phyloP scores from a whole-genome alignment of 2,888 invertebrate genomes.

The Biston stratarius region DNA sequence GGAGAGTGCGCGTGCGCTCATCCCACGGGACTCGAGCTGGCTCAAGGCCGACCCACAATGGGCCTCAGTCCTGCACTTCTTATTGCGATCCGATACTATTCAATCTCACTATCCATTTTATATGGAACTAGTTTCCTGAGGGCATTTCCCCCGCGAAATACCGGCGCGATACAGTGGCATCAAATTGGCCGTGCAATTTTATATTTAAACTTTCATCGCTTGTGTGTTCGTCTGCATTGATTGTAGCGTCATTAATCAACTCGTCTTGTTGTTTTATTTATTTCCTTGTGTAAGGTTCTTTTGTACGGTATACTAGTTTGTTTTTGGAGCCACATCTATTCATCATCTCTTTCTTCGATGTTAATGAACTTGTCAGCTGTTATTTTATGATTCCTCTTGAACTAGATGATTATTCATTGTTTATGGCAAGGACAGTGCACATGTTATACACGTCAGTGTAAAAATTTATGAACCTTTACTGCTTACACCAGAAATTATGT shows the following conservation, averaged over 20 bases:
- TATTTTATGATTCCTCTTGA: background rate
- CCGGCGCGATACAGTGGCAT: slow-evolving; percentile 62
- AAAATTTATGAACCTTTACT: too few species aligned
- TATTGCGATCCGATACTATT: slow-evolving; percentile 79
- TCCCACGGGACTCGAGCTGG: slow-evolving; percentile 60
- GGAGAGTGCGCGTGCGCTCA: slow-evolving; percentile 57
- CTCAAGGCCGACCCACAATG: slow-evolving; percentile 78
- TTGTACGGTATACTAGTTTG: slow-evolving; percentile 19
- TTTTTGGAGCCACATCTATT: slow-evolving; percentile 28
- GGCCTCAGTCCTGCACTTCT: slow-evolving; percentile 70
- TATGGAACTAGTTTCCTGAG: slow-evolving; percentile 81
- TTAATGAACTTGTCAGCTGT: slow-evolving; percentile 25
- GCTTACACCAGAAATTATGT: too few species aligned
- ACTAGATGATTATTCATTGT: slow-evolving; percentile 1
- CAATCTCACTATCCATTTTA: slow-evolving; percentile 80
- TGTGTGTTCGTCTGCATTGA: slow-evolving; percentile 39
- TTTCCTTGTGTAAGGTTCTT: slow-evolving; percentile 30
- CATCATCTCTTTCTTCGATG: slow-evolving; percentile 22
- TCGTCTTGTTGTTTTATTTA: slow-evolving; percentile 35
- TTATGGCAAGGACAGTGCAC: background rate
- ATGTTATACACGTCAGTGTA: too few species aligned
- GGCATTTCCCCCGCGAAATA: slow-evolving; percentile 62
- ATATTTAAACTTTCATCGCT: slow-evolving; percentile 55
- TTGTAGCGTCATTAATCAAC: slow-evolving; percentile 41
- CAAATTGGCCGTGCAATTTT: slow-evolving; percentile 55